Percentiles rank a stretch among this genome's conserved stretches.
These are phyloP conservation scores for Pristionchus fissidentatus DNA, from an alignment of 2,888 invertebrate genomes.

Conservation along the genomic window DNA sequence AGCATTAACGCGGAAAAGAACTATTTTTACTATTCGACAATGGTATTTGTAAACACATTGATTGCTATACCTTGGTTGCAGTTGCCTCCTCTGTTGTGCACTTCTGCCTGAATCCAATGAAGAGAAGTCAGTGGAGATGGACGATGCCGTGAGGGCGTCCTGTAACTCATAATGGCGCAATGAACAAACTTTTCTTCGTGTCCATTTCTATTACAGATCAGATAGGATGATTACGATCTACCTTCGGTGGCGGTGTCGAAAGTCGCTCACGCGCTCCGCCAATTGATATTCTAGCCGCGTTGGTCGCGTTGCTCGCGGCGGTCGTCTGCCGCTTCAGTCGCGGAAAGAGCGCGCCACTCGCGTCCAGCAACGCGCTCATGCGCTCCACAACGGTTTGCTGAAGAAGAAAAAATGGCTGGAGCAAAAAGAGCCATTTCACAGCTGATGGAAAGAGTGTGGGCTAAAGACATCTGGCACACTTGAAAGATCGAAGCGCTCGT, in stretches of 20 bases:
- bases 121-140: conserved; percentile 71
- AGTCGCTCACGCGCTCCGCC: conserved; percentile 69
- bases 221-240: conserved; percentile 2
- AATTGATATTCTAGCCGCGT: background rate
- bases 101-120: conserved; percentile 53
- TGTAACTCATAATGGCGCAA: background rate
- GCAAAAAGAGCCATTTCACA: too few relatives aligned
- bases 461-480: conserved; percentile 21
- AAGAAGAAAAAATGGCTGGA: background rate
- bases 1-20: background rate
- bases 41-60: conserved; percentile 11
- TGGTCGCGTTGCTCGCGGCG: background rate
- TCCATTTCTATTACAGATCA: too few relatives aligned
- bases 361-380: conserved; percentile 47
- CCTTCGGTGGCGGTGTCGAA: conserved; percentile 67
- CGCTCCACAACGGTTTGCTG: conserved; percentile 49
- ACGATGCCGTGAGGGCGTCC: conserved; percentile 65
- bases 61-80: conserved; percentile 49
- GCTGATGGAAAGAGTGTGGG: too few relatives aligned
- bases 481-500: conserved; percentile 5
- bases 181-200: too few relatives aligned
- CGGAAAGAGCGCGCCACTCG: conserved; percentile 37
- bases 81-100: conserved; percentile 5
- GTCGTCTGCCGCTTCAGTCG: conserved; percentile 18
- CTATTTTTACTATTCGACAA: background rate